Evolutionary conservation across 2,113 vertebrate genomes (phyloP).

Genomic region (Canis aureus): DNA sequence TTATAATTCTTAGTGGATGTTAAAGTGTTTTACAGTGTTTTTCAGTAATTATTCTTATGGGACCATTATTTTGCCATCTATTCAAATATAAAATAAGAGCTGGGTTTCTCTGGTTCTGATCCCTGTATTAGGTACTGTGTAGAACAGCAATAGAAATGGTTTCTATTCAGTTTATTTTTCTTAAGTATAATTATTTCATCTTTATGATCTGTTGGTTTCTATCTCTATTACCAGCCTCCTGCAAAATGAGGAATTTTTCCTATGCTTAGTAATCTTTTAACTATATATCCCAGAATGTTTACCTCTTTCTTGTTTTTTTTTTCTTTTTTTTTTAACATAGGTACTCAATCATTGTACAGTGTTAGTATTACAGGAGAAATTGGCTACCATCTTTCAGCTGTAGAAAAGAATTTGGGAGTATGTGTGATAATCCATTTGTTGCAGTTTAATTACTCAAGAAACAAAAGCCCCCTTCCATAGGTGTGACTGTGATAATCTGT

Average conservation of each 20-base stretch:
- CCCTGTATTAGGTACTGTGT: background rate
- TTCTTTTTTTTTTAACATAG: background rate
- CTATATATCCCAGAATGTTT: background rate
- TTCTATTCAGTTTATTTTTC: slow-evolving; percentile 36
- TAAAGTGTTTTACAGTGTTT: slow-evolving; percentile 34
- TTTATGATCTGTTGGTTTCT: slow-evolving; percentile 40
- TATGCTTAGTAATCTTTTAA: background rate
- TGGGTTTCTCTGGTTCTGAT: background rate
- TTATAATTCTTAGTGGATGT: slow-evolving; percentile 35
- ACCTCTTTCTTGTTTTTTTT: background rate
- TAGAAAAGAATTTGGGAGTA: slow-evolving; percentile 8
- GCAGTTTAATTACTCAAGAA: background rate
- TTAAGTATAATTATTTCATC: background rate
- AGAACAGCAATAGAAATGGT: background rate
- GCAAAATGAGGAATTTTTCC: background rate
- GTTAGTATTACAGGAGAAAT: background rate
- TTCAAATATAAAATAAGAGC: slow-evolving; percentile 21
- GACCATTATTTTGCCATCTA: slow-evolving; percentile 22
- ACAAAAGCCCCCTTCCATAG: background rate
- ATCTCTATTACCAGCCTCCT: background rate
- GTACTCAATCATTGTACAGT: background rate
- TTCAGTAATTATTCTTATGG: slow-evolving; percentile 32
- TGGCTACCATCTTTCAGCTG: background rate
- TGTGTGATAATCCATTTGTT: background rate
- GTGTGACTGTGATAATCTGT: background rate